Conservation (phyloP, 2,888 invertebrate genomes). For the Platycheirus rosarum region DNA sequence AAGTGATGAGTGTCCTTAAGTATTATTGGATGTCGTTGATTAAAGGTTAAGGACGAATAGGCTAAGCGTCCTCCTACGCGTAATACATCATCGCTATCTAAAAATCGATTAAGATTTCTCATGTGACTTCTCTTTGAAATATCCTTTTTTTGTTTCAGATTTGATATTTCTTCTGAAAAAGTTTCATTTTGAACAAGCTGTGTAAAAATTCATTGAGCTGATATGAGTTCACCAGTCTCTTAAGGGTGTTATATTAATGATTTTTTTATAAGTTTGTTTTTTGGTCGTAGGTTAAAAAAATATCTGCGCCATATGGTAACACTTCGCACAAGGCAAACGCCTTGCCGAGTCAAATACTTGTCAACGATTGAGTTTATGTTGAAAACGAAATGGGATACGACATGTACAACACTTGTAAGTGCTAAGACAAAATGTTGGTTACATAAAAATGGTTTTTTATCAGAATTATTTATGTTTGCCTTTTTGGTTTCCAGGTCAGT, state of each 20-base stretch:
- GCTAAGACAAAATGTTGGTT: not conserved
- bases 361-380: conserved; percentile 3
- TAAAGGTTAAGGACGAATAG: not conserved
- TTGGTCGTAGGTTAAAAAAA: conserved; percentile 9
- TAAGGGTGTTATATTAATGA: not conserved
- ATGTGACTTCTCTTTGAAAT: not conserved
- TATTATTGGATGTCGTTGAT: conserved; percentile 8
- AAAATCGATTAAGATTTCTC: conserved; percentile 21
- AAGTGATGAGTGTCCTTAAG: conserved; percentile 2
- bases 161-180: not conserved
- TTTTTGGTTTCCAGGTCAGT: not conserved
- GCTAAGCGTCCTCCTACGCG: conserved; percentile 12
- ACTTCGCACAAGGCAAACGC: not conserved
- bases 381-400: not conserved
- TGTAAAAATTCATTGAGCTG: conserved; percentile 9
- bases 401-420: not conserved
- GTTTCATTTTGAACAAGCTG: not conserved
- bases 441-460: not conserved
- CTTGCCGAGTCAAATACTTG: not conserved
- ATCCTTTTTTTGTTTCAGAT: not conserved
- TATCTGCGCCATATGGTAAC: conserved; percentile 13
- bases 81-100: not conserved
- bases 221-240: conserved; percentile 1
- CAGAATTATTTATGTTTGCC: not conserved
- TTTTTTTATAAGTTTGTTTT: not conserved